These are phyloP conservation scores for Eledona agricola DNA, from an alignment of 2,888 invertebrate species.

Conservation along the genomic window DNA sequence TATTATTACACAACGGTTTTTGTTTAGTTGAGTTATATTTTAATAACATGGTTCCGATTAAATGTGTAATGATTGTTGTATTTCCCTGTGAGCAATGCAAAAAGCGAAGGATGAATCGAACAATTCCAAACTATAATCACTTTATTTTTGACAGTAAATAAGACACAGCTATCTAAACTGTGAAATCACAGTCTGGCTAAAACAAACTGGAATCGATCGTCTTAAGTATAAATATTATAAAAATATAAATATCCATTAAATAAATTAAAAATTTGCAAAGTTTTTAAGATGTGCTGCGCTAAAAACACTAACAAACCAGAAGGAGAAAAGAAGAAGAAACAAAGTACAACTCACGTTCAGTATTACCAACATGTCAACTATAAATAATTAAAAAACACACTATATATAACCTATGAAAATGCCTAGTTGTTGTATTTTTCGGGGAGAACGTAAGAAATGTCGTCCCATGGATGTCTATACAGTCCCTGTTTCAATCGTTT, in stretches of 20 bases:
- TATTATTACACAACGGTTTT: too few relatives aligned
- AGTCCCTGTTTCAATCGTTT: constrained; percentile 98
- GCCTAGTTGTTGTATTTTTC: constrained; percentile 69
- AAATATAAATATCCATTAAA: constrained; percentile 34
- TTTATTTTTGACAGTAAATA: constrained; percentile 25
- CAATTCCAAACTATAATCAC: background rate
- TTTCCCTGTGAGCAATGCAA: background rate
- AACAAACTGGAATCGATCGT: constrained; percentile 25
- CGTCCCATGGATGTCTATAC: constrained; percentile 99
- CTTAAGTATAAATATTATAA: constrained; percentile 31
- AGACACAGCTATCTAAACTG: constrained; percentile 21
- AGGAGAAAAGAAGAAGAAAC: constrained; percentile 11
- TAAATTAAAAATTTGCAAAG: constrained; percentile 23
- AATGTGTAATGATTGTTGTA: constrained; percentile 3
- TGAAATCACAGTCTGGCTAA: constrained; percentile 21
- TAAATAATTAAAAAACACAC: background rate
- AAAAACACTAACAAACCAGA: constrained; percentile 7
- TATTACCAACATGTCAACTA: constrained; percentile 10
- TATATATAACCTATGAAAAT: constrained; percentile 2
- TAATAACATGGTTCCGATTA: too few relatives aligned
- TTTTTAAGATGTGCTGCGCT: constrained; percentile 5
- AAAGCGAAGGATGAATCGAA: background rate
- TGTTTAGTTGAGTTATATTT: too few relatives aligned
- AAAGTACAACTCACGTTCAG: constrained; percentile 4
- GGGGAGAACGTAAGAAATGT: constrained; percentile 89